Percentiles rank a stretch among this genome's conserved stretches.
phyloP scores from a whole-genome alignment of 2,113 vertebrate genomes.

The Todiramphus chloris region DNA sequence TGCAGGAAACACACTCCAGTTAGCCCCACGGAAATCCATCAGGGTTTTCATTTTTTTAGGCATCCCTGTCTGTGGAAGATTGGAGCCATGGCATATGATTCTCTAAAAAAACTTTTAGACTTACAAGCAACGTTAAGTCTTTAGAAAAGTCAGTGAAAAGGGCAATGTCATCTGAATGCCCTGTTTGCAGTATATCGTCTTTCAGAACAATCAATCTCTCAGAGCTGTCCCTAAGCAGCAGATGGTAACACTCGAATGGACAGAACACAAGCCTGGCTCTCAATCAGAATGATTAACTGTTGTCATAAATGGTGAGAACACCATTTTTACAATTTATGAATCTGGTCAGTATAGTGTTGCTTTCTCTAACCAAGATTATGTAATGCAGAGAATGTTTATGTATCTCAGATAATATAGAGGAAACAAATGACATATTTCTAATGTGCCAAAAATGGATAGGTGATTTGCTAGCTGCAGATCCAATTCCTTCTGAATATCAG shows the following conservation, averaged over 20 bases:
- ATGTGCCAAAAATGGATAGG: neutral
- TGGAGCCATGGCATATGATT: neutral
- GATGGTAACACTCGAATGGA: neutral
- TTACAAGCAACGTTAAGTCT: neutral
- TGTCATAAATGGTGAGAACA: neutral
- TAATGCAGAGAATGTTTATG: neutral
- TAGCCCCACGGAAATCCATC: neutral
- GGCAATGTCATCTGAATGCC: neutral
- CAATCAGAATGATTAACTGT: neutral
- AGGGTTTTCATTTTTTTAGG: neutral
- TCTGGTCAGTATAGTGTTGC: neutral
- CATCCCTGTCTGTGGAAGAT: neutral
- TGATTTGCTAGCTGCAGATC: neutral
- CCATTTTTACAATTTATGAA: neutral
- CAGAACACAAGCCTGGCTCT: neutral
- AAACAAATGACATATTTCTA: neutral
- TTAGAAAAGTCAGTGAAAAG: slow-evolving; percentile 23
- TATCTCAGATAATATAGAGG: neutral
- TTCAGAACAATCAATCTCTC: slow-evolving; percentile 34
- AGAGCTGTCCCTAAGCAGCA: neutral
- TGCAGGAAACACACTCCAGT: neutral
- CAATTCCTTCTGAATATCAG: neutral
- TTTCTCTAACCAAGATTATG: neutral
- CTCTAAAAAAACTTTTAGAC: neutral
- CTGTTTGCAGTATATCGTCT: neutral